Evolutionary conservation across 92 coral and sea anemone species (phyloP).

Genomic region (Umimayanthus chanpuru): DNA sequence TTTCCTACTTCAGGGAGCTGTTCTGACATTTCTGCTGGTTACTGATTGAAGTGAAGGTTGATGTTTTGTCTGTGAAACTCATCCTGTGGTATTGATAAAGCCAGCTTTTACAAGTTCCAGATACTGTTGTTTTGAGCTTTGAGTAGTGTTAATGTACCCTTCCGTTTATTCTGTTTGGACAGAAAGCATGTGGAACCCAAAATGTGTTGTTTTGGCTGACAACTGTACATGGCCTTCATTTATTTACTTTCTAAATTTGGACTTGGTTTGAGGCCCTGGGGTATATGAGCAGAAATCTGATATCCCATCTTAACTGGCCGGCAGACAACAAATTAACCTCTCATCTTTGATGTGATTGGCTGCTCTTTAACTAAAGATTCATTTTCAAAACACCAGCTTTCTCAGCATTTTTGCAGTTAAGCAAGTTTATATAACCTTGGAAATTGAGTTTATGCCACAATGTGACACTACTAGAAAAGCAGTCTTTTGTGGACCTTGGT

Average conservation of each 20-base stretch:
- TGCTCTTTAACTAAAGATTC: not conserved
- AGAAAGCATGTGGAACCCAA: constrained; percentile 11
- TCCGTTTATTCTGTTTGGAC: not conserved
- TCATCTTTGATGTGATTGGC: constrained; percentile 28
- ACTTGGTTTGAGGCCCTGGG: constrained; percentile 23
- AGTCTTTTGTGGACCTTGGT: not conserved
- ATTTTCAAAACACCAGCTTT: constrained; percentile 20
- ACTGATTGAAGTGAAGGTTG: constrained; percentile 34
- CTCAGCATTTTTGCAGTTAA: not conserved
- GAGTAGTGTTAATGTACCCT: not conserved
- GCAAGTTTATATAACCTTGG: not conserved
- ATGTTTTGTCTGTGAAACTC: constrained; percentile 36
- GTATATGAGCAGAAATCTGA: constrained; percentile 30
- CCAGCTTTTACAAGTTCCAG: not conserved
- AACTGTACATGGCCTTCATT: not conserved
- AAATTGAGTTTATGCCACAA: not conserved
- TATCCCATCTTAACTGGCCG: constrained; percentile 1
- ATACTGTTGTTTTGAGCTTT: not conserved
- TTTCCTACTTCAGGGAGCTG: constrained; percentile 17
- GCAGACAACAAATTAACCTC: constrained; percentile 20
- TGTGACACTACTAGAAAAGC: not conserved
- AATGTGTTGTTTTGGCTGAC: not conserved
- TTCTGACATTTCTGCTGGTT: constrained; percentile 8
- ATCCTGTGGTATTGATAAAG: not conserved
- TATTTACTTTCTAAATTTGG: constrained; percentile 42